phyloP scores from a whole-genome alignment of 2,888 invertebrate genomes.

The Lamellibrachia columna region DNA sequence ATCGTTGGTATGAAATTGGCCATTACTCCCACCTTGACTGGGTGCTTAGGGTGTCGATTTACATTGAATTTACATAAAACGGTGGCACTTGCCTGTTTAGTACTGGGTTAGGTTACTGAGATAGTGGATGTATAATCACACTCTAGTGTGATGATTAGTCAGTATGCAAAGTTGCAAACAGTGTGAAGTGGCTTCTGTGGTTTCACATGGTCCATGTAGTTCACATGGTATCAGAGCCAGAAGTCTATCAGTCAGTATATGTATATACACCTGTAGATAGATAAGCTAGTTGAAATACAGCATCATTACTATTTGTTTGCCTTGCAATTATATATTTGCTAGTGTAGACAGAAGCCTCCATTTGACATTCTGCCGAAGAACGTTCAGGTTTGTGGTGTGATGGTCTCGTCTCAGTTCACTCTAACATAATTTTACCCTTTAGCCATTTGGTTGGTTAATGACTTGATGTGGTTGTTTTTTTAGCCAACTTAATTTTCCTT shows the following conservation, averaged over 20 bases:
- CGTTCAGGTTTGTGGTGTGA: no score
- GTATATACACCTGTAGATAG: no score
- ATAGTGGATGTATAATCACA: background rate
- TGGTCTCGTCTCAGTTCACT: no score
- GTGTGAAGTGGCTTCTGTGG: background rate
- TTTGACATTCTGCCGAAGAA: background rate
- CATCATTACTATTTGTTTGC: background rate
- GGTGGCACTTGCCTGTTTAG: background rate
- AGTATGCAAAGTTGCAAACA: background rate
- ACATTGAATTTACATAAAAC: background rate
- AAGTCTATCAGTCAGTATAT: background rate
- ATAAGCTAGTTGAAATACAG: background rate
- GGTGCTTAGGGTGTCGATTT: background rate
- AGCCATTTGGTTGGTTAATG: no score
- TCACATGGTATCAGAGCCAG: background rate
- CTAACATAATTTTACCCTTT: no score
- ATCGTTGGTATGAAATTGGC: background rate
- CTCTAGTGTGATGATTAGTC: background rate
- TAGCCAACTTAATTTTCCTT: no score
- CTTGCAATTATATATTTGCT: background rate
- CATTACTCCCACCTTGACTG: background rate
- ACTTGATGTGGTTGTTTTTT: no score
- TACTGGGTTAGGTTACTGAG: background rate
- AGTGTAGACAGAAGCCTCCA: background rate
- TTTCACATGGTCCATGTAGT: background rate